Evolutionary conservation across 1,140 invertebrate genomes (phyloP).

Genomic region (Orchestia grillus): DNA sequence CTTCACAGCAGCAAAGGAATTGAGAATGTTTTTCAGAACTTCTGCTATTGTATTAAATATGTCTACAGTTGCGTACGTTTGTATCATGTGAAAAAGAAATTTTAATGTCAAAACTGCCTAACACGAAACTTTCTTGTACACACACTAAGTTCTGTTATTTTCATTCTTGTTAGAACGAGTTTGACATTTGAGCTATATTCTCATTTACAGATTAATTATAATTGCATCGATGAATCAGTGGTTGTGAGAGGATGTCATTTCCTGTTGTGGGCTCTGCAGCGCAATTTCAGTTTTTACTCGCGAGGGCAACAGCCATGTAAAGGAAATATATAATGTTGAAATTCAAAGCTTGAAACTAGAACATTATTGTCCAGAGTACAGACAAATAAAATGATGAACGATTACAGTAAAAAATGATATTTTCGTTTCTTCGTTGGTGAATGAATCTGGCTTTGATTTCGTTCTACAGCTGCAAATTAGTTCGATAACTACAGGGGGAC

Average conservation of each 20-base stretch:
- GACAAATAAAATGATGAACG: neutral
- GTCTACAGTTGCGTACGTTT: neutral
- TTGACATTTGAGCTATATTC: neutral
- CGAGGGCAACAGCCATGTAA: neutral
- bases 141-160: neutral
- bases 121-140: neutral
- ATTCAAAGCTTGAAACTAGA: neutral
- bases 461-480: no score
- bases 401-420: neutral
- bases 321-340: neutral
- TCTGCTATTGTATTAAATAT: neutral
- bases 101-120: neutral
- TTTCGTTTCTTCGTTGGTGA: no score
- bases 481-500: no score
- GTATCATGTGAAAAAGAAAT: neutral
- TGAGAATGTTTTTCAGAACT: neutral
- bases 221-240: neutral
- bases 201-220: neutral
- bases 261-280: neutral
- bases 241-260: neutral
- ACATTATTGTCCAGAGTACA: neutral
- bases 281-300: neutral
- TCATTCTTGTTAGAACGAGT: neutral
- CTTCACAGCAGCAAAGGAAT: neutral
- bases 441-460: no score